Base-by-base conservation (phyloP, 1,140 invertebrate genomes). In the Belonocnema kinseyi region DNA sequence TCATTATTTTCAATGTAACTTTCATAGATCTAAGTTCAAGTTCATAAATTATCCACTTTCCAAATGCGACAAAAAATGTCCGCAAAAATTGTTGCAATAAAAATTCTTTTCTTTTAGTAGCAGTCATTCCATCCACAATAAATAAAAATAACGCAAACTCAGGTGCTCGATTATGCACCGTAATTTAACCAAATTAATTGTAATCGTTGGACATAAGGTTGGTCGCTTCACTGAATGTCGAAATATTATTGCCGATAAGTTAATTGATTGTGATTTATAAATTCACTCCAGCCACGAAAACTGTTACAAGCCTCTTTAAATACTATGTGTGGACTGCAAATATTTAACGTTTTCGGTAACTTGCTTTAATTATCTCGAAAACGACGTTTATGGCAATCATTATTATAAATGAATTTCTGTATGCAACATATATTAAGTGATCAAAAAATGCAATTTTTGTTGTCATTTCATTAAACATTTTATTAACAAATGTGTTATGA, bases 211-310 rank as follows among this genome's bases (percentile, higher is more conserved):
- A 66, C 26, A n/a, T 66, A 66, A 40, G 26, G 26, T 40, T 33
- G 14, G 33, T 33, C 61, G 61, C 61, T 66, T 66, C 26, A 3
- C 7, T 4, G 16, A 66, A 66, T 66, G 61, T 40, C 14, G n/a
- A 40, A 66, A 66, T 66, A 66, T 66, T 66, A 66, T 66, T 66
- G 33, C 61, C 61, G 61, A 66, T 66, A 66, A 66, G 61, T 33
- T 66, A 66, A 66, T 66, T 66, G 61, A 66, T 66, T 6, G 61
- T 66, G 26, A 66, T 66, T 66, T 46, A 40, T 40, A 40, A 33
- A n/a, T 33, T 2, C 40, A 8, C 13, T 21, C 61, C 61, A n/a
- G 13, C 6, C 12, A n/a, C 26, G 26, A 40, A 40, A 40, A 66
- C 33, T 14, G 58, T 40, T n/a, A 16, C 61, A n/a, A 46, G 26